Conservation (phyloP, 1,140 invertebrate genomes). For the Lamellibrachia luymesi region DNA sequence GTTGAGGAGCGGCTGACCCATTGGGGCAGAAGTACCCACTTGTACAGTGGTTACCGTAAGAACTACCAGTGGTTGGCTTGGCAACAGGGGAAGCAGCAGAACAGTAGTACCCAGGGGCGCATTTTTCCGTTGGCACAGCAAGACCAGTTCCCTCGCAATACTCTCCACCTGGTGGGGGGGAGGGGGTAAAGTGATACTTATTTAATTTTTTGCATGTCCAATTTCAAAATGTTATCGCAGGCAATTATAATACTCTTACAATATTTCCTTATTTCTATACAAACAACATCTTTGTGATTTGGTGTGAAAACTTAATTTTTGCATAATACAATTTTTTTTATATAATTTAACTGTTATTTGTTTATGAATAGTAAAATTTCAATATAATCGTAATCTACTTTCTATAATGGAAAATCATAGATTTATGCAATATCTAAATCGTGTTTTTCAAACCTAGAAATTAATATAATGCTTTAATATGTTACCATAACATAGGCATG, state of each 20-base stretch:
- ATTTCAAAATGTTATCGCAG: too few species aligned
- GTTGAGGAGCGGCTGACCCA: constrained; percentile 37
- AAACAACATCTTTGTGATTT: neutral
- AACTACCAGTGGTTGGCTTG: constrained; percentile 35
- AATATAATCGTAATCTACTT: too few species aligned
- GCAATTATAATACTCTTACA: neutral
- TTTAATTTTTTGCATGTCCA: too few species aligned
- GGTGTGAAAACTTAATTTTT: neutral
- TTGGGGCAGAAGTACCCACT: constrained; percentile 42
- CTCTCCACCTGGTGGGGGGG: constrained; percentile 30
- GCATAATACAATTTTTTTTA: too few species aligned
- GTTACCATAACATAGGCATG: too few species aligned
- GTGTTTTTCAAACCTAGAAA: too few species aligned
- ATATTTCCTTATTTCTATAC: neutral
- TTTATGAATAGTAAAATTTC: too few species aligned
- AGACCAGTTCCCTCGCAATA: constrained; percentile 40
- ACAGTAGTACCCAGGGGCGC: constrained; percentile 48
- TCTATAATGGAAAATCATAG: too few species aligned
- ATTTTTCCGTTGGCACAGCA: constrained; percentile 38
- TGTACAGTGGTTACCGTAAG: constrained; percentile 33
- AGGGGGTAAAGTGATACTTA: neutral
- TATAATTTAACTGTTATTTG: too few species aligned
- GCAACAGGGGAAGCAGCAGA: constrained; percentile 35
- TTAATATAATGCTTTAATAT: too few species aligned
- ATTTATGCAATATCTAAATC: too few species aligned